These are phyloP conservation scores for Orchestia grillus DNA, from an alignment of 1,140 invertebrate species.

Conservation along the genomic window DNA sequence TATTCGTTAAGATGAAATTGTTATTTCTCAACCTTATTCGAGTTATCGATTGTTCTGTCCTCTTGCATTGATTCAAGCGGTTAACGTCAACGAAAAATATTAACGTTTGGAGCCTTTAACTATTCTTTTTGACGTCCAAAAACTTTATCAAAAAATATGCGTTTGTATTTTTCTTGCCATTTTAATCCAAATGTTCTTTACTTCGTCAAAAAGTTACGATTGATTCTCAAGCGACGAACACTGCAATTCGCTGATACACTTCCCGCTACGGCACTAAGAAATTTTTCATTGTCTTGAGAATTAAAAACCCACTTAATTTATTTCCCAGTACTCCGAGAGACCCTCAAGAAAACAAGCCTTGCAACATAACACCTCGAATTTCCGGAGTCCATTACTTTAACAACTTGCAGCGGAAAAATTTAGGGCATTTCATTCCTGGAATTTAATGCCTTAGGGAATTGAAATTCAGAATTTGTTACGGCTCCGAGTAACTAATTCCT, in stretches of 20 bases:
- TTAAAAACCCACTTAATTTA: too few relatives aligned
- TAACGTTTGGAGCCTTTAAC: neutral
- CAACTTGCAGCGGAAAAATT: too few relatives aligned
- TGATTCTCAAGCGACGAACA: neutral
- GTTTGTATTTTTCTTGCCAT: neutral
- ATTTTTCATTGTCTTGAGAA: too few relatives aligned
- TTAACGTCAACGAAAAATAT: neutral
- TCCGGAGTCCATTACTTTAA: too few relatives aligned
- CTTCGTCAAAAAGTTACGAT: neutral
- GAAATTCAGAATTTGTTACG: neutral
- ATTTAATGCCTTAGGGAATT: neutral
- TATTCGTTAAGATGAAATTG: neutral
- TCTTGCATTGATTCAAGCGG: neutral
- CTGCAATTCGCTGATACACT: neutral
- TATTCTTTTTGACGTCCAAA: neutral
- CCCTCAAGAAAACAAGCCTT: too few relatives aligned
- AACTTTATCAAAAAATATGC: neutral
- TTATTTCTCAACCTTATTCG: neutral
- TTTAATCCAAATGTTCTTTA: neutral
- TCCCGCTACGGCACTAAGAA: too few relatives aligned
- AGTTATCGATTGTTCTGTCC: neutral
- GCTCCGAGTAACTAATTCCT: neutral
- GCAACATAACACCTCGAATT: too few relatives aligned
- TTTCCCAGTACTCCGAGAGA: too few relatives aligned
- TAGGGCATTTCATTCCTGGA: neutral